Evolutionary conservation across 2,888 invertebrate species (phyloP), one percentile per base, ranked within the genome.

Genomic region (Zygaena filipendulae): DNA sequence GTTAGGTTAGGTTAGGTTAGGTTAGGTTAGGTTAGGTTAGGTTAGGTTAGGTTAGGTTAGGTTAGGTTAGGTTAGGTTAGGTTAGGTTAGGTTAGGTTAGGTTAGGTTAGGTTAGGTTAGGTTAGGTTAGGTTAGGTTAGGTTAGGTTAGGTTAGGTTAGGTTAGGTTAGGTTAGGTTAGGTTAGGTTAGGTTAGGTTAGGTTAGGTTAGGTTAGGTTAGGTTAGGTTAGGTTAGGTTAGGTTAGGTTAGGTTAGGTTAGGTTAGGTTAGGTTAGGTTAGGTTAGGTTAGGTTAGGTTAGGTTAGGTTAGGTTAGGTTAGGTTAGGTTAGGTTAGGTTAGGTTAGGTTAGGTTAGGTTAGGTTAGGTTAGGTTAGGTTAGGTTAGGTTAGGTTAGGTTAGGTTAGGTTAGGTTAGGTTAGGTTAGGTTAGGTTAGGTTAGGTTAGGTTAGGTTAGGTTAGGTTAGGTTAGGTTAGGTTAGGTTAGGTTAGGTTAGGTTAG

Each of bases 91-190:
- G 33, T 33, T 33, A 30, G 33, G 36, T 36, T 36, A 36, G 36
- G 36, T 36, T 36, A 33, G 33, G 33, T 33, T 33, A 29, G 29
- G 29, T 29, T 29, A 29, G 29, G 29, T 29, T 29, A 29, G 29
- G 36, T 36, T 36, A 36, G 36, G 36, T 36, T 36, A 36, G 36
- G 36, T 36, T 36, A 36, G 36, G 36, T 36, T 36, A 30, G 36
- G 36, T 33, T 36, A 36, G 36, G 36, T 36, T 36, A 36, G 36
- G 36, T 36, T 36, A 36, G 36, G 36, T 36, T 36, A 36, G 36
- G 36, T 36, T 36, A 36, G 33, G 36, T 36, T 36, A 36, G 36
- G 36, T 36, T 36, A 36, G 36, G 36, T 36, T 36, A 36, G 36
- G 36, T 36, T 36, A 31, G 36, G 36, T 33, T 33, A 30, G 30